phyloP scores from a whole-genome alignment of 2,113 vertebrate species.

The Etheostoma cragini region DNA sequence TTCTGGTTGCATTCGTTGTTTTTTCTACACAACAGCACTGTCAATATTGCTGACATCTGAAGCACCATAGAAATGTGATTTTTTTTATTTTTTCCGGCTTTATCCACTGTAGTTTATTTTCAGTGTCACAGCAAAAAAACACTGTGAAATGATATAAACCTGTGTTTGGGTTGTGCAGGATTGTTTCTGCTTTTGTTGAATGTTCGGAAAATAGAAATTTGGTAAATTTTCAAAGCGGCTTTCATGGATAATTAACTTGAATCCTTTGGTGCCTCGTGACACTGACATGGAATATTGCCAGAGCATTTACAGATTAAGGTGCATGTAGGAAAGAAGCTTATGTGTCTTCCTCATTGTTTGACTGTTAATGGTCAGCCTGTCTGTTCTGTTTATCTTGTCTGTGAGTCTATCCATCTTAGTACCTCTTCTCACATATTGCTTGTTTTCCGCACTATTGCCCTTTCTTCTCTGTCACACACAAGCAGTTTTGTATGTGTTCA shows the following conservation, averaged over 20 bases:
- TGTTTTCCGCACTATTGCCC: constrained; percentile 31
- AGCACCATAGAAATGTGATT: neutral
- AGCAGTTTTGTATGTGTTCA: constrained; percentile 17
- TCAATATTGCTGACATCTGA: constrained; percentile 16
- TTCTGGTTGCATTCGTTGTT: constrained; percentile 24
- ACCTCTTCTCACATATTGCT: constrained; percentile 10
- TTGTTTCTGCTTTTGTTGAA: neutral
- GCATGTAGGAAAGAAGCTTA: constrained; percentile 29
- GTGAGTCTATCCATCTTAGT: constrained; percentile 34
- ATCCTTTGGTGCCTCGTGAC: constrained; percentile 25
- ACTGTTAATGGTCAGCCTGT: constrained; percentile 24
- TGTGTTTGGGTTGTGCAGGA: neutral
- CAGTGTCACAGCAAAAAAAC: neutral
- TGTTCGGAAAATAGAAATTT: neutral
- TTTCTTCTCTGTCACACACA: constrained; percentile 24
- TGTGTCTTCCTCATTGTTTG: constrained; percentile 38
- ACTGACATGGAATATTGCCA: constrained; percentile 45
- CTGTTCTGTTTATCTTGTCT: constrained; percentile 51
- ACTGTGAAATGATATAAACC: neutral
- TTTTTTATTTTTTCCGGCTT: neutral
- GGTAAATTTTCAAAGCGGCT: constrained; percentile 45
- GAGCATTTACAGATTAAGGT: constrained; percentile 58
- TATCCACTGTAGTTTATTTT: neutral
- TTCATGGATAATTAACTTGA: constrained; percentile 11
- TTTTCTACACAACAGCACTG: constrained; percentile 4